Conservation (phyloP, 2,888 invertebrate genomes). For the Alcis repandata region DNA sequence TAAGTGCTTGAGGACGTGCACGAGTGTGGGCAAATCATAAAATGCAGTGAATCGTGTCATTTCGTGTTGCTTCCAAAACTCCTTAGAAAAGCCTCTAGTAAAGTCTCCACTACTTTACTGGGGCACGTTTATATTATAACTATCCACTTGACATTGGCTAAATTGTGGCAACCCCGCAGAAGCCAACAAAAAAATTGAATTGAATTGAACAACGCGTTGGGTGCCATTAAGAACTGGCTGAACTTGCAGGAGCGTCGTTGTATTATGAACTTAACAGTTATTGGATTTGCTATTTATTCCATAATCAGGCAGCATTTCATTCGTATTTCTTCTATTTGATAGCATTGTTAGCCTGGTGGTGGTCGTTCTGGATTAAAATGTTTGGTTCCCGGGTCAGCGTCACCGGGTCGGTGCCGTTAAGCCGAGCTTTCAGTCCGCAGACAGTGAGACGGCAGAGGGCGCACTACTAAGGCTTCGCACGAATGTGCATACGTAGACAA, state of each 20-base stretch:
- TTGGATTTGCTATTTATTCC: not conserved
- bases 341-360: conserved; percentile 26
- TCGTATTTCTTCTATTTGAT: not conserved
- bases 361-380: conserved; percentile 23
- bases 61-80: no score
- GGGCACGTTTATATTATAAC: no score
- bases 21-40: no score
- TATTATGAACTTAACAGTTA: not conserved
- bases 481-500: not conserved
- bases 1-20: no score
- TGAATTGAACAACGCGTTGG: not conserved
- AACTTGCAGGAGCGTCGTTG: not conserved
- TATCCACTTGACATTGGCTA: not conserved
- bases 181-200: no score
- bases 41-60: no score
- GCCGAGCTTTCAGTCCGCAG: not conserved
- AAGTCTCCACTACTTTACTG: no score
- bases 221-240: not conserved
- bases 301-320: not conserved
- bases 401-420: not conserved
- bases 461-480: not conserved
- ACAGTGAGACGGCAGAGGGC: conserved; percentile 13
- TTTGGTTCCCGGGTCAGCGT: not conserved
- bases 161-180: not conserved
- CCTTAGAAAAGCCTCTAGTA: no score